phyloP scores from a whole-genome alignment of 2,113 vertebrate species.

The Trogon melanurus region DNA sequence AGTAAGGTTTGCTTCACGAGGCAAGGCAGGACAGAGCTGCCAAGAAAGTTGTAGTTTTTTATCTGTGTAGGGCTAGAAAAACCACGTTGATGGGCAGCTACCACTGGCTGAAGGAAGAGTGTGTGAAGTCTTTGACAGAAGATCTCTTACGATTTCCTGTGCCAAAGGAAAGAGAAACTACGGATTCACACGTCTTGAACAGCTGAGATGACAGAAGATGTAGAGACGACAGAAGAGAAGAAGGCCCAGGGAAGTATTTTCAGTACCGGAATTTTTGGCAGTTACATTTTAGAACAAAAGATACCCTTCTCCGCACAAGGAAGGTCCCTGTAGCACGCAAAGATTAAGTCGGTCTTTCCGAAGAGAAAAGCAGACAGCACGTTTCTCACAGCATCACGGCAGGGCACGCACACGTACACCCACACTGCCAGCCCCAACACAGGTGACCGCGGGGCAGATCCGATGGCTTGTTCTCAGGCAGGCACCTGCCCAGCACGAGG shows the following conservation, averaged over 20 bases:
- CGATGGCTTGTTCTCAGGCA: background rate
- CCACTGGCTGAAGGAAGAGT: background rate
- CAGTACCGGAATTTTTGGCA: background rate
- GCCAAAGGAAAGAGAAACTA: conserved; percentile 6
- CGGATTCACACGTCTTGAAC: background rate
- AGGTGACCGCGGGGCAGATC: background rate
- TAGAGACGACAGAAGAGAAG: background rate
- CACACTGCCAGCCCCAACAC: background rate
- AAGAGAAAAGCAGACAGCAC: background rate
- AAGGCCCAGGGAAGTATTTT: background rate
- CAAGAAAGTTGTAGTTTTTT: background rate
- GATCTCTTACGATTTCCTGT: background rate
- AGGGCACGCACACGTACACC: background rate
- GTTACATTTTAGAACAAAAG: background rate
- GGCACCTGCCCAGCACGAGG: background rate
- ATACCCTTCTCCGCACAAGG: background rate
- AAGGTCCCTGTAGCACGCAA: background rate
- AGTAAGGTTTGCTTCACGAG: background rate
- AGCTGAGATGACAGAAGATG: background rate
- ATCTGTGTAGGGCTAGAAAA: background rate
- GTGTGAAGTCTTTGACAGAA: conserved; percentile 9
- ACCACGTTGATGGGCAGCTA: background rate
- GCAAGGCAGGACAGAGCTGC: conserved; percentile 7
- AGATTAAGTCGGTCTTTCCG: background rate
- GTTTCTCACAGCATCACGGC: background rate